phyloP scores from a whole-genome alignment of 2,888 invertebrate genomes.

The Philhelius pedissequus region DNA sequence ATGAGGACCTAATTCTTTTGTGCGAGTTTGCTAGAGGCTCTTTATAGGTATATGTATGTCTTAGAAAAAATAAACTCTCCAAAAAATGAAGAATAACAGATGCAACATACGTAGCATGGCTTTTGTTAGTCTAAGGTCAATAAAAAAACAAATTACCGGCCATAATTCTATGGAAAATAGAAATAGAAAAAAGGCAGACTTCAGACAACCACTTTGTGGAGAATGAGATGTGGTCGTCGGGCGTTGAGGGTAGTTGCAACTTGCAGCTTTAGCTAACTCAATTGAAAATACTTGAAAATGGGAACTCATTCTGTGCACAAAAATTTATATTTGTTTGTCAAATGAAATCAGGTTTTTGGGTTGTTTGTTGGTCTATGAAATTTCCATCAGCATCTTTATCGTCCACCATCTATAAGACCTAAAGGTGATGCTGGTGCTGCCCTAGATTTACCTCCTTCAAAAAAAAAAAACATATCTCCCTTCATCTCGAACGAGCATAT shows the following conservation, averaged over 20 bases:
- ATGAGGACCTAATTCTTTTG: constrained; percentile 38
- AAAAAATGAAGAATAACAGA: constrained; percentile 17
- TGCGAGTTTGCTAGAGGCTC: neutral
- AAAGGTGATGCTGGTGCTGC: constrained; percentile 37
- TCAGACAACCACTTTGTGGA: neutral
- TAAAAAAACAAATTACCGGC: constrained; percentile 67
- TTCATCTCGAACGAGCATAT: neutral
- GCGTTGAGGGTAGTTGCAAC: neutral
- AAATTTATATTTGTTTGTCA: constrained; percentile 59
- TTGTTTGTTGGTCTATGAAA: constrained; percentile 60
- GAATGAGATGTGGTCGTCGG: neutral
- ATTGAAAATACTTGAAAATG: constrained; percentile 13
- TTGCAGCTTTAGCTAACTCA: constrained; percentile 23
- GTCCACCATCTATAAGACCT: neutral
- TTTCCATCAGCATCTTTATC: constrained; percentile 38
- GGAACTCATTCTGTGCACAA: constrained; percentile 34
- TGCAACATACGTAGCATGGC: constrained; percentile 33
- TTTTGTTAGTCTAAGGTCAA: constrained; percentile 63
- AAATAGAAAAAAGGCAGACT: constrained; percentile 3
- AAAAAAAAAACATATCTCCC: neutral
- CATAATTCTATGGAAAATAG: constrained; percentile 45
- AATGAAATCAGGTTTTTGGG: constrained; percentile 63
- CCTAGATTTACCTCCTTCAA: constrained; percentile 31
- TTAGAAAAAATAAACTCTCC: neutral
- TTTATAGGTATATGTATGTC: too few species aligned